Evolutionary conservation across 2,888 invertebrate species (phyloP).

Genomic region (Morpho deidamia): DNA sequence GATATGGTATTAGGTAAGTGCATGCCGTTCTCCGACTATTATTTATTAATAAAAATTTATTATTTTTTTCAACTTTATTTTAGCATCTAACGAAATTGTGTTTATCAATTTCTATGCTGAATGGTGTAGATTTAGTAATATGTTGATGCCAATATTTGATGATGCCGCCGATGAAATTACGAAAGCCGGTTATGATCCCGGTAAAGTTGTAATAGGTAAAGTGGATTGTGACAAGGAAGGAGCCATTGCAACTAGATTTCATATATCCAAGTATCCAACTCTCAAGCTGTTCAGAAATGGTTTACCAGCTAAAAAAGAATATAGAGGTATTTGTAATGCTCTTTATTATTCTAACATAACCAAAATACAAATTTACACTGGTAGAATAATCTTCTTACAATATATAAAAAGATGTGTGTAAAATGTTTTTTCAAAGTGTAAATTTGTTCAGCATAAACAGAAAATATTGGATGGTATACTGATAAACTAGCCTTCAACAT

Average conservation of each 20-base stretch:
- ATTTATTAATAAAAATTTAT: not conserved
- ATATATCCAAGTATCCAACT: slow-evolving; percentile 99
- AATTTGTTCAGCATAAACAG: too few relatives aligned
- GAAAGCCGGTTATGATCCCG: slow-evolving; percentile 86
- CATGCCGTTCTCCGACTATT: not conserved
- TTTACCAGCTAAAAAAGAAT: slow-evolving; percentile 92
- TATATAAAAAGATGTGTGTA: too few relatives aligned
- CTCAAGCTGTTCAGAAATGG: slow-evolving; percentile 96
- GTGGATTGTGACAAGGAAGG: slow-evolving; percentile 98
- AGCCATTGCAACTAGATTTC: slow-evolving; percentile 92
- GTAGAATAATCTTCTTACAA: too few relatives aligned
- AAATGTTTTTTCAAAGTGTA: too few relatives aligned
- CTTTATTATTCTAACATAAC: not conserved
- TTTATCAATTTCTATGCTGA: slow-evolving; percentile 99
- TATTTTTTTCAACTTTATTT: slow-evolving; percentile 33
- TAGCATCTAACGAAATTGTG: slow-evolving; percentile 97
- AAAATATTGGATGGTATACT: too few relatives aligned
- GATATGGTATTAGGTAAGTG: slow-evolving; percentile 89
- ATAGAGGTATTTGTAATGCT: slow-evolving; percentile 80
- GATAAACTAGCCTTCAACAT: too few relatives aligned
- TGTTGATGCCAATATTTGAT: slow-evolving; percentile 97
- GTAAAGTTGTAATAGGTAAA: slow-evolving; percentile 95
- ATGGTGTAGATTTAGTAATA: slow-evolving; percentile 99
- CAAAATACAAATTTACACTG: too few relatives aligned
- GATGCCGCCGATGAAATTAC: slow-evolving; percentile 94